Base-by-base conservation (phyloP, 2,797 vertebrate species). In the Hyperoplus lanceolatus region DNA sequence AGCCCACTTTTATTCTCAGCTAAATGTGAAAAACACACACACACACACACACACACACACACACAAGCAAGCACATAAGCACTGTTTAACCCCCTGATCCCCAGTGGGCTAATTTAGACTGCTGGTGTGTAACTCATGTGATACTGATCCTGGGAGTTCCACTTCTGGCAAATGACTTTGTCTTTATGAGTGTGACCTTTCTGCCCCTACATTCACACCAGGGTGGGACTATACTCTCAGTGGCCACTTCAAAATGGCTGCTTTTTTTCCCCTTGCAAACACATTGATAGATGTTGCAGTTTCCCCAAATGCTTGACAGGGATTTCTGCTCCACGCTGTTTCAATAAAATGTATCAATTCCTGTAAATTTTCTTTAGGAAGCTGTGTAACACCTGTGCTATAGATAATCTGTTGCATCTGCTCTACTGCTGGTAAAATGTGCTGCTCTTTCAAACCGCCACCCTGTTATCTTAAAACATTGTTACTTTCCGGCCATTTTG, bases 11-110 rank as follows among this genome's bases (percentile, higher is more conserved):
- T 75, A n/a, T 64, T 60, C 15, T 85, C 50, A 14, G 41, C 38
- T 59, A 53, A 74, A 72, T 41, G 66, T 74, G 55, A 77, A 78
- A 70, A n/a, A n/a, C n/a, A 81, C 77, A 80, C 57, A 59, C 67
- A 55, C 77, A 77, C 73, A 75, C 13, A 77, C 43, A 4, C 13
- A 14, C 53, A 42, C 36, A 55, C 75, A 59, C 61, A 38, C 21
- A 9, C 13, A 77, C 43, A 4, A n/a, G n/a, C 53, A 42, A 41
- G 58, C 75, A 59, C 64, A 38, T 38, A 9, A 8, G 14, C 29
- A 29, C 29, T 69, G 51, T 53, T 63, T 41, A 36, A 67, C 8
- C 53, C 29, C 36, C 6, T 8, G 1, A 13, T 11, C 46, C 29
- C 38, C 70, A 42, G 29, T 13, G 55, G 76, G 77, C 66, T 56